Evolutionary conservation across 2,888 invertebrate species (phyloP).

Genomic region (Lepidochrysops patricia): DNA sequence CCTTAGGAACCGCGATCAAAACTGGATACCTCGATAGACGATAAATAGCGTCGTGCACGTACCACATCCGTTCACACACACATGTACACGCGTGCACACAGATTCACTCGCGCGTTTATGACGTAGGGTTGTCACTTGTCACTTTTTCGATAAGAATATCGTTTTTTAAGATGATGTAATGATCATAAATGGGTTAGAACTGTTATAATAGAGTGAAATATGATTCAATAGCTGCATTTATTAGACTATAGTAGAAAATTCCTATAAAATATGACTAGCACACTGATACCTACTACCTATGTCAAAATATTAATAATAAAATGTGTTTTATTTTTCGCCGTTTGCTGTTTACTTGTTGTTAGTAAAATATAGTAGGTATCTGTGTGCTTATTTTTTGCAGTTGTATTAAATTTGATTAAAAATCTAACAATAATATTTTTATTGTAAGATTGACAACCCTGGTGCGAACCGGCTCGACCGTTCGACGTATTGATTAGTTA

Average conservation of each 20-base stretch:
- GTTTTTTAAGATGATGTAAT: background rate
- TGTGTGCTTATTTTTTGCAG: too few species aligned
- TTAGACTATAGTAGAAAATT: too few species aligned
- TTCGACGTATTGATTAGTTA: constrained; percentile 56
- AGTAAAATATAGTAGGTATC: too few species aligned
- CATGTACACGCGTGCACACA: background rate
- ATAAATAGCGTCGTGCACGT: constrained; percentile 29
- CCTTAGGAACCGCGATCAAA: constrained; percentile 17
- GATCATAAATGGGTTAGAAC: too few species aligned
- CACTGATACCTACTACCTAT: too few species aligned
- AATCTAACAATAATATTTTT: background rate
- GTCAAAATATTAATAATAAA: too few species aligned
- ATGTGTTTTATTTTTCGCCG: too few species aligned
- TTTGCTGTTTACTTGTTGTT: too few species aligned
- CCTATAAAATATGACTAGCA: too few species aligned
- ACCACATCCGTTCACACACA: constrained; percentile 48
- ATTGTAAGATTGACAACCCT: constrained; percentile 22
- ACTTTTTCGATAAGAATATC: background rate
- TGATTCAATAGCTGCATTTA: too few species aligned
- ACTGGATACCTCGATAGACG: constrained; percentile 18
- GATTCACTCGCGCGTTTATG: background rate
- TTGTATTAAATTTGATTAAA: background rate
- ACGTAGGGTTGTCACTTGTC: background rate
- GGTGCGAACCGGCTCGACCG: constrained; percentile 38
- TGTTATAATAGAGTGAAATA: too few species aligned